phyloP scores from a whole-genome alignment of 2,888 invertebrate genomes.

The Drosophila falleni region DNA sequence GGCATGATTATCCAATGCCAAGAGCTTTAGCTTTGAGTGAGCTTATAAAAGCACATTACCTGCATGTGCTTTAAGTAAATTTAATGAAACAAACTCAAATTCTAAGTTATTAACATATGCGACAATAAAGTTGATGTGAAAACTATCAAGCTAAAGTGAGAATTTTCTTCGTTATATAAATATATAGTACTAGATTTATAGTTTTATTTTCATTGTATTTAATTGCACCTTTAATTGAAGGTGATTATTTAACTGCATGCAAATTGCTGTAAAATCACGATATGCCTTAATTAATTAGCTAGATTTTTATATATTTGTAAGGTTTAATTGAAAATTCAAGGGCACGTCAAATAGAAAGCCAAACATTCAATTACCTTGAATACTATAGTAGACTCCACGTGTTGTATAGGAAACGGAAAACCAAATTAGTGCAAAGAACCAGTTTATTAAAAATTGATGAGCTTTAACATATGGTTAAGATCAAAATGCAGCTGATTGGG shows the following conservation, averaged over 20 bases:
- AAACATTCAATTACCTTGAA: conserved; percentile 57
- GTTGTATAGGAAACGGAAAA: conserved; percentile 53
- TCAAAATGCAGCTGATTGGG: background rate
- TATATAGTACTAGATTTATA: conserved; percentile 1
- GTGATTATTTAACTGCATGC: conserved; percentile 33
- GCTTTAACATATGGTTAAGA: background rate
- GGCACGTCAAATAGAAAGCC: conserved; percentile 53
- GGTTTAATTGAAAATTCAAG: conserved; percentile 58
- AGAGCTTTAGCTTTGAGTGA: conserved; percentile 48
- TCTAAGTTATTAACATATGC: conserved; percentile 38
- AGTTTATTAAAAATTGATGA: conserved; percentile 41
- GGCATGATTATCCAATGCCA: conserved; percentile 23
- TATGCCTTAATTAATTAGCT: conserved; percentile 33
- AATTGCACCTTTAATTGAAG: conserved; percentile 6
- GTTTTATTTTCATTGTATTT: background rate
- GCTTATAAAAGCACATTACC: conserved; percentile 7
- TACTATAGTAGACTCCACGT: conserved; percentile 48
- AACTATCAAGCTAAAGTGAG: conserved; percentile 5
- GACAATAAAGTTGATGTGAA: conserved; percentile 51
- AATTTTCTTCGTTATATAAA: background rate
- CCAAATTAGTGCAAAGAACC: conserved; percentile 54
- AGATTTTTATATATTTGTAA: conserved; percentile 29
- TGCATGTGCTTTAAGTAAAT: conserved; percentile 34
- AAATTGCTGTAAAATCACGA: conserved; percentile 47
- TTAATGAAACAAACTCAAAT: conserved; percentile 32